Percentiles rank a stretch among this genome's conserved stretches.
These are phyloP conservation scores for Heliconius eleuchia DNA, from an alignment of 1,140 invertebrate species.

Conservation along the genomic window DNA sequence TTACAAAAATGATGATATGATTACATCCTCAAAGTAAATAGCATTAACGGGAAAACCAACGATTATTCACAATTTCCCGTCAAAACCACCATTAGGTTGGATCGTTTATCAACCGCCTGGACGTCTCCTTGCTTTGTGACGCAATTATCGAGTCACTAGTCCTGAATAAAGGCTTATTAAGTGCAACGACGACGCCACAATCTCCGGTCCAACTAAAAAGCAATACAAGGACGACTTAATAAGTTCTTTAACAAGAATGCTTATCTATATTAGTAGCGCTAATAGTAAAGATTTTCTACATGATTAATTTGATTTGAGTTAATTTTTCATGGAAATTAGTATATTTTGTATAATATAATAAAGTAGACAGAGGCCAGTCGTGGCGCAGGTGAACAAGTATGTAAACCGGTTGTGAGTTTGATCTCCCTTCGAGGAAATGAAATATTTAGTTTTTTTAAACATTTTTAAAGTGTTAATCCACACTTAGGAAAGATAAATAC, in stretches of 20 bases:
- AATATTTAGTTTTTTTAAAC: no score
- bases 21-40: not conserved
- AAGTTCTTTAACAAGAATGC: not conserved
- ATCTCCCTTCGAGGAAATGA: no score
- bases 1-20: no score
- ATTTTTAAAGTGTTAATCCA: no score
- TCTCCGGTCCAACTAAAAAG: not conserved
- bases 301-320: not conserved
- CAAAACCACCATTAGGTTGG: not conserved
- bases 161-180: not conserved
- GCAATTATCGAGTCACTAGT: not conserved
- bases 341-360: no score
- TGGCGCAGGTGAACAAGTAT: no score
- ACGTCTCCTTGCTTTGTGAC: not conserved
- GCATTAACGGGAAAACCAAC: not conserved
- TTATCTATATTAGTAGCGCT: not conserved
- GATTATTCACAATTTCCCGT: not conserved
- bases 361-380: no score
- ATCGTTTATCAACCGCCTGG: not conserved
- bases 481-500: no score
- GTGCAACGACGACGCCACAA: not conserved
- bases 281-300: constrained; percentile 1
- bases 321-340: not conserved
- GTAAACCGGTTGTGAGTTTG: no score
- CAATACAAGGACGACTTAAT: not conserved